Percentiles rank a stretch among this genome's conserved stretches.
Conservation (phyloP, 2,113 vertebrate genomes). For the Acrocephalus kingi region DNA sequence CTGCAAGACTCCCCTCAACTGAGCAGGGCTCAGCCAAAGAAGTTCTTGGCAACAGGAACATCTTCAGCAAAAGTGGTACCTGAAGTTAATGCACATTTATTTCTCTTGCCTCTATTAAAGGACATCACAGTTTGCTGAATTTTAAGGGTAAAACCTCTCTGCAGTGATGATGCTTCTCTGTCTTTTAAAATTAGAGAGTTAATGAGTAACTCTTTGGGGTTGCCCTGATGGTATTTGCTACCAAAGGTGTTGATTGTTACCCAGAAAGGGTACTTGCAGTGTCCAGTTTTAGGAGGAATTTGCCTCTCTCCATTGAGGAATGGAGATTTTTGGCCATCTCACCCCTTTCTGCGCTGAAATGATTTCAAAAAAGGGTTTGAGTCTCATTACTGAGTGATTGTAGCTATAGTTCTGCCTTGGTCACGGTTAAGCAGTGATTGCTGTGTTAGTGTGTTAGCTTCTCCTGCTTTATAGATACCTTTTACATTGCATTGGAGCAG, state of each 20-base stretch:
- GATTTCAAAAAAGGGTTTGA: background rate
- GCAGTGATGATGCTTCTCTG: background rate
- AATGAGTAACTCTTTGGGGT: background rate
- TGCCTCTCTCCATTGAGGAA: background rate
- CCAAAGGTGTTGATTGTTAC: background rate
- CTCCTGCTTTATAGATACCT: background rate
- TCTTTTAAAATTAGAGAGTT: background rate
- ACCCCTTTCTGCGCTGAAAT: background rate
- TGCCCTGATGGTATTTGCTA: background rate
- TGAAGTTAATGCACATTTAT: background rate
- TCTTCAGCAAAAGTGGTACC: background rate
- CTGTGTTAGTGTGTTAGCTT: background rate
- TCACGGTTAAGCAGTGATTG: background rate
- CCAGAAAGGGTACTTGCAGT: background rate
- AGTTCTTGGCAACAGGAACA: background rate
- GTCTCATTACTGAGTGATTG: background rate
- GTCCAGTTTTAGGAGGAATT: background rate
- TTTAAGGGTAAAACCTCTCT: background rate
- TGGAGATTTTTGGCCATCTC: background rate
- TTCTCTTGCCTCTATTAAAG: background rate
- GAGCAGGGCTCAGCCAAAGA: background rate
- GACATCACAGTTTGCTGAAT: background rate
- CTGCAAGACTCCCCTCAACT: fast-evolving
- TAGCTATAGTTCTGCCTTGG: background rate
- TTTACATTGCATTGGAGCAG: background rate